phyloP scores from a whole-genome alignment of 2,113 vertebrate genomes.

The Turnix velox region DNA sequence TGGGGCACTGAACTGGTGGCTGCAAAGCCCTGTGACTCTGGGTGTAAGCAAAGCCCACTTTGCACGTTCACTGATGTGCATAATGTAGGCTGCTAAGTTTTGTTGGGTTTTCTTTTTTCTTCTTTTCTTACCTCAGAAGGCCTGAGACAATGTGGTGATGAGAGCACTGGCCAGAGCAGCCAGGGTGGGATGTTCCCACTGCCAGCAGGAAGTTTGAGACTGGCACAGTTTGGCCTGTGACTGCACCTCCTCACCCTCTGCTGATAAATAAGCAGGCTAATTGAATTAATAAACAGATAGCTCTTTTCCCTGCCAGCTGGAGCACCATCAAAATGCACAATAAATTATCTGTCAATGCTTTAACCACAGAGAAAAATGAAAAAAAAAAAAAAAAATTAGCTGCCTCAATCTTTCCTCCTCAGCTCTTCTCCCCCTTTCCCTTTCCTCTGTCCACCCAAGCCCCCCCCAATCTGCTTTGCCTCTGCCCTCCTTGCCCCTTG shows the following conservation, averaged over 20 bases:
- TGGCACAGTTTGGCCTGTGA: conserved; percentile 66
- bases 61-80: neutral
- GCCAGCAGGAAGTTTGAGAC: neutral
- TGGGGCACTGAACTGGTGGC: neutral
- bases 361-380: conserved; percentile 58
- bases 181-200: neutral
- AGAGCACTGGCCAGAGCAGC: fast-evolving
- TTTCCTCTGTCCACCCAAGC: neutral
- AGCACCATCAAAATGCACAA: conserved; percentile 77
- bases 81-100: neutral
- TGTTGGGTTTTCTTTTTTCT: neutral
- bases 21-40: neutral
- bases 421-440: neutral
- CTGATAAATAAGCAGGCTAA: conserved; percentile 81
- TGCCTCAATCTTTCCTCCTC: conserved; percentile 39
- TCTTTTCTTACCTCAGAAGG: neutral
- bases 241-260: conserved; percentile 64
- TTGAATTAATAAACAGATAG: conserved; percentile 89
- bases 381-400: conserved; percentile 63
- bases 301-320: conserved; percentile 77
- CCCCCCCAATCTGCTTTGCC: neutral
- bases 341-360: conserved; percentile 78
- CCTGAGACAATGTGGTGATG: neutral
- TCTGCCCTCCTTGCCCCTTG: conserved; percentile 26
- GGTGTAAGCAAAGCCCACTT: neutral